These are phyloP conservation scores for Sebastes itinus DNA, from an alignment of 2,797 vertebrate species.

Conservation along the genomic window DNA sequence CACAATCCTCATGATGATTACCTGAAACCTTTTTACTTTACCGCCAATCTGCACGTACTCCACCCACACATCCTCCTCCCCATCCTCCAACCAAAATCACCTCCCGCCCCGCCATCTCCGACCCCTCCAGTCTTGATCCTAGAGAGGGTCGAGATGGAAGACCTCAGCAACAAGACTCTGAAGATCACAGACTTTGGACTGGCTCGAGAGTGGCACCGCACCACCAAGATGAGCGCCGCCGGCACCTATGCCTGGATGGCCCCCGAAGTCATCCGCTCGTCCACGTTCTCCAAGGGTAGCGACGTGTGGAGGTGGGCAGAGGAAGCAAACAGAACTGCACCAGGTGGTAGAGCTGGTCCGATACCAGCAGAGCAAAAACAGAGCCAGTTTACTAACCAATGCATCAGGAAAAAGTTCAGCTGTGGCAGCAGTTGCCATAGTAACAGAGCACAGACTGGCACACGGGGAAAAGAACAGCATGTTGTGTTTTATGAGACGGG, in stretches of 20 bases:
- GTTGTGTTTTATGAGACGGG: neutral
- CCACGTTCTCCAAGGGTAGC: slow-evolving; percentile 98
- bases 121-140: slow-evolving; percentile 89
- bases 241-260: slow-evolving; percentile 99
- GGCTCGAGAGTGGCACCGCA: slow-evolving; percentile 97
- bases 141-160: slow-evolving; percentile 93
- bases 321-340: slow-evolving; percentile 7
- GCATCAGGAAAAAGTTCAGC: slow-evolving; percentile 18
- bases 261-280: slow-evolving; percentile 96
- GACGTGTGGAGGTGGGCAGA: slow-evolving; percentile 95
- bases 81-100: slow-evolving; percentile 20
- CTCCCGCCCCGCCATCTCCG: neutral
- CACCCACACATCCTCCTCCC: neutral
- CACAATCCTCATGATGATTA: slow-evolving; percentile 25
- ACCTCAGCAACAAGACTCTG: slow-evolving; percentile 94
- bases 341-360: slow-evolving; percentile 5
- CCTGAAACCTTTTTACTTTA: slow-evolving; percentile 43
- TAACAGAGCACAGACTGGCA: slow-evolving; percentile 37
- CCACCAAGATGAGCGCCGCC: slow-evolving; percentile 98
- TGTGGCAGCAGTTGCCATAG: slow-evolving; percentile 48
- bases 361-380: neutral
- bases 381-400: neutral
- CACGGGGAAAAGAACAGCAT: neutral
- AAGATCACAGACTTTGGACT: slow-evolving; percentile 99
- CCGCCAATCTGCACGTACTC: slow-evolving; percentile 10